Evolutionary conservation across 2,888 invertebrate genomes (phyloP).

Genomic region (Prosapia bicincta): DNA sequence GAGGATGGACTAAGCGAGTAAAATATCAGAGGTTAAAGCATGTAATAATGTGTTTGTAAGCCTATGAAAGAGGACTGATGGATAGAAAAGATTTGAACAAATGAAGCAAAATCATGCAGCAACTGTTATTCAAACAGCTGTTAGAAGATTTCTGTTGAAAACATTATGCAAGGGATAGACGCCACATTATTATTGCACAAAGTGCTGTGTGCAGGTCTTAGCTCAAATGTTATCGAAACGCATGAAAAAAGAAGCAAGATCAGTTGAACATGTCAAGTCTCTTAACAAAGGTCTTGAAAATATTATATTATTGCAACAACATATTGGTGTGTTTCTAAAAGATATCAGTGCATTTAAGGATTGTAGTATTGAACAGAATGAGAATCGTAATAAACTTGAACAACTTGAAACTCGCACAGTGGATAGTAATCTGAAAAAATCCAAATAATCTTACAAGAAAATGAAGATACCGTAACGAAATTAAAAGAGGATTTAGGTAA

Average conservation of each 20-base stretch:
- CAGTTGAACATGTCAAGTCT: slow-evolving; percentile 91
- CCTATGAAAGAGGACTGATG: slow-evolving; percentile 66
- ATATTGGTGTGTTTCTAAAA: slow-evolving; percentile 72
- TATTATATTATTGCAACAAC: slow-evolving; percentile 93
- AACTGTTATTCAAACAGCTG: slow-evolving; percentile 74
- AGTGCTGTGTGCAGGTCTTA: slow-evolving; percentile 51
- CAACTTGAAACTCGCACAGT: slow-evolving; percentile 67
- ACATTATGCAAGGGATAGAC: slow-evolving; percentile 57
- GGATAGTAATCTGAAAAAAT: slow-evolving; percentile 70
- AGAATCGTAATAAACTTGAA: slow-evolving; percentile 67
- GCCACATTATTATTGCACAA: slow-evolving; percentile 71
- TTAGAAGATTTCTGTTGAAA: slow-evolving; percentile 75
- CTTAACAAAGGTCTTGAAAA: slow-evolving; percentile 94
- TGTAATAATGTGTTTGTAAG: slow-evolving; percentile 67
- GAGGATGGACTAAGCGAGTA: slow-evolving; percentile 65
- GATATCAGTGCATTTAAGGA: slow-evolving; percentile 61
- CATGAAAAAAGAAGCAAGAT: slow-evolving; percentile 89
- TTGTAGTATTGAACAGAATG: slow-evolving; percentile 60
- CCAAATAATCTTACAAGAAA: slow-evolving; percentile 57
- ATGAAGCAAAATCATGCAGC: slow-evolving; percentile 63
- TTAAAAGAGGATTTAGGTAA: slow-evolving; percentile 48
- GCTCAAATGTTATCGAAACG: slow-evolving; percentile 58
- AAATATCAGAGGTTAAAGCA: slow-evolving; percentile 61
- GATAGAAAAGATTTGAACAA: slow-evolving; percentile 61
- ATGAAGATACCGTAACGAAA: slow-evolving; percentile 61